Evolutionary conservation across 2,888 invertebrate genomes (phyloP).

Genomic region (Trachelus tabidus): DNA sequence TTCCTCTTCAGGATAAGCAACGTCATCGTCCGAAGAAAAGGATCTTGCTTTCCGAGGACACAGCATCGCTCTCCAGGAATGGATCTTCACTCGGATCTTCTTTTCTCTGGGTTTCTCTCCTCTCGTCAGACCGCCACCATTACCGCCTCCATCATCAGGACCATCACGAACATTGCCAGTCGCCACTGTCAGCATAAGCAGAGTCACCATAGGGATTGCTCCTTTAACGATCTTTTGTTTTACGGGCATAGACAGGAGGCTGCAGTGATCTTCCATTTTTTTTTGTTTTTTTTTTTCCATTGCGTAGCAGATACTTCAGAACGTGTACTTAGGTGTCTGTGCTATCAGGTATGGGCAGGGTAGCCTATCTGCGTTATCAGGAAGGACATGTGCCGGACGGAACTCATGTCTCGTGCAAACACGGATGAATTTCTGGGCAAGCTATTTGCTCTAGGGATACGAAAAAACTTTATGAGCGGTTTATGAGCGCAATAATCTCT

Average conservation of each 20-base stretch:
- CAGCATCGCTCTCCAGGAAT: slow-evolving; percentile 19
- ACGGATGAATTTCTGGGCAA: not conserved
- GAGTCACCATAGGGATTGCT: not conserved
- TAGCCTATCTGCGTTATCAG: not conserved
- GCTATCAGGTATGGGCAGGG: not conserved
- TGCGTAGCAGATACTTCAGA: not conserved
- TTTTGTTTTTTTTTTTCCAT: not conserved
- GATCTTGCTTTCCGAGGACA: slow-evolving; percentile 26
- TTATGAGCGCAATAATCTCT: slow-evolving; percentile 58
- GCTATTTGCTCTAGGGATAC: not conserved
- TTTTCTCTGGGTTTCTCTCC: slow-evolving; percentile 1
- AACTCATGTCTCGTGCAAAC: not conserved
- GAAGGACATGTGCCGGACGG: not conserved
- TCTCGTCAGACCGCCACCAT: not conserved
- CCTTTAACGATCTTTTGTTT: not conserved
- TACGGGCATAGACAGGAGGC: not conserved
- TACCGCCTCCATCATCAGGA: not conserved
- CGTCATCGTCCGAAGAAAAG: slow-evolving; percentile 32
- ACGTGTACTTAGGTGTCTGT: not conserved
- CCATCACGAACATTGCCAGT: not conserved
- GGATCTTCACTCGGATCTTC: slow-evolving; percentile 9
- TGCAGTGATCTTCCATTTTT: not conserved
- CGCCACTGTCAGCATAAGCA: not conserved
- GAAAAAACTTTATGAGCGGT: slow-evolving; percentile 54
- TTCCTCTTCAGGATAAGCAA: slow-evolving; percentile 14